Evolutionary conservation across 2,797 vertebrate genomes (phyloP), one percentile per base, ranked within the genome.

Genomic region (Loriculus beryllinus): DNA sequence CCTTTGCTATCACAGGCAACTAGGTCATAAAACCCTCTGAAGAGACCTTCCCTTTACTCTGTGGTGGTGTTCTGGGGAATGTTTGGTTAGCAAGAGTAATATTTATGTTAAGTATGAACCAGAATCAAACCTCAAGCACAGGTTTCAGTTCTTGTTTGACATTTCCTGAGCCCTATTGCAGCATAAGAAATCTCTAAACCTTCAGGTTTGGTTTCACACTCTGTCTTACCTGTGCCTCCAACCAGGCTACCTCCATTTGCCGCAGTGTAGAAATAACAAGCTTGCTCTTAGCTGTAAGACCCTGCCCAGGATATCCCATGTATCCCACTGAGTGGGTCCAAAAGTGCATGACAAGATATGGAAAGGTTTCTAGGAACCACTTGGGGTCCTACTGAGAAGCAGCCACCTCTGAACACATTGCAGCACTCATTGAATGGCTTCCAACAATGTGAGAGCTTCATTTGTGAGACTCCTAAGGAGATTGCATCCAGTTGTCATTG

Each of bases 401-500:
- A 93, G 69, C 68, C 68, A 85, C 62, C 69, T 82, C 93, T 68
- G 79, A 77, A 90, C 49, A 77, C 33, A 87, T 60, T 93, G 88
- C 81, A 91, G 86, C 69, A 87, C 72, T 91, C 82, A 62, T 49
- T 75, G 86, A 96, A 76, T 65, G 42, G n/a, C 62, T 88, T 95
- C 86, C 86, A 95, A 68, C 45, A 67, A 88, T 67, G 86, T 25
- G 42, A 89, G 68, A 85, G 81, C 84, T 96, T 80, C 45, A 43
- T 71, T 69, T 93, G 79, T 71, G 65, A 94, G 84, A 68, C 79
- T 90, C 70, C 6, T 6, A 91, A 89, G 88, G 79, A 95, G 94
- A 94, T 94, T 95, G 68, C 78, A 95, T 90, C 90, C 94, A 92
- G 88, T 95, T 95, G 92, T 92, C 76, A 65, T 88, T 93, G 92